Evolutionary conservation across 2,113 vertebrate species (phyloP).

Genomic region (Chaetorhynchus papuensis): DNA sequence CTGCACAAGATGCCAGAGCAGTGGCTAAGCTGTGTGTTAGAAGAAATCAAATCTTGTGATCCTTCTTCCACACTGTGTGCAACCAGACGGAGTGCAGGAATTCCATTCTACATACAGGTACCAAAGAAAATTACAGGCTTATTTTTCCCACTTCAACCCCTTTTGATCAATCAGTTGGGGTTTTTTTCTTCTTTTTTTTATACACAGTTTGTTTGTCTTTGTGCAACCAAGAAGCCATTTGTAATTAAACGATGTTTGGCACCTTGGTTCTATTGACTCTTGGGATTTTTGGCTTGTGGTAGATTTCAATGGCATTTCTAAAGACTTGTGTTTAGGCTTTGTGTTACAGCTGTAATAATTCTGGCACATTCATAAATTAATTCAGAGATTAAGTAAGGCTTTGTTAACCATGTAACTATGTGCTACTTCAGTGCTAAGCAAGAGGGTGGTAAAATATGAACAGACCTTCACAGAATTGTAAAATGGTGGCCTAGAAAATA

Average conservation of each 20-base stretch:
- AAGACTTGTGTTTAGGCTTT: neutral
- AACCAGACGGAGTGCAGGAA: conserved; percentile 92
- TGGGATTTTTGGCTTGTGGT: neutral
- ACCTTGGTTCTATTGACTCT: neutral
- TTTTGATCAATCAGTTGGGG: neutral
- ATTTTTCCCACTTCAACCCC: neutral
- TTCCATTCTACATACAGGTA: conserved; percentile 98
- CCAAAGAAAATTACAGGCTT: neutral
- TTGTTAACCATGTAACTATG: neutral
- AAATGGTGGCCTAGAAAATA: neutral
- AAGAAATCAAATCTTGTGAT: conserved; percentile 88
- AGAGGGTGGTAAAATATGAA: neutral
- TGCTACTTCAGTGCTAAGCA: neutral
- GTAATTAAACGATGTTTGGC: neutral
- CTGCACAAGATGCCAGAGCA: conserved; percentile 83
- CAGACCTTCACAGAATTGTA: neutral
- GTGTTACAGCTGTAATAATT: neutral
- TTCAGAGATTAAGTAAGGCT: neutral
- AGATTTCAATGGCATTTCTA: neutral
- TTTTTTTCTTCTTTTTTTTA: neutral
- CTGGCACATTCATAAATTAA: neutral
- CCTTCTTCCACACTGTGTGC: conserved; percentile 91
- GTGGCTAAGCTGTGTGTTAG: conserved; percentile 86
- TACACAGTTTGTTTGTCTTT: neutral
- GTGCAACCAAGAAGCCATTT: neutral